Conservation (phyloP, 1,140 invertebrate species). For the Polypedilum pembai region DNA sequence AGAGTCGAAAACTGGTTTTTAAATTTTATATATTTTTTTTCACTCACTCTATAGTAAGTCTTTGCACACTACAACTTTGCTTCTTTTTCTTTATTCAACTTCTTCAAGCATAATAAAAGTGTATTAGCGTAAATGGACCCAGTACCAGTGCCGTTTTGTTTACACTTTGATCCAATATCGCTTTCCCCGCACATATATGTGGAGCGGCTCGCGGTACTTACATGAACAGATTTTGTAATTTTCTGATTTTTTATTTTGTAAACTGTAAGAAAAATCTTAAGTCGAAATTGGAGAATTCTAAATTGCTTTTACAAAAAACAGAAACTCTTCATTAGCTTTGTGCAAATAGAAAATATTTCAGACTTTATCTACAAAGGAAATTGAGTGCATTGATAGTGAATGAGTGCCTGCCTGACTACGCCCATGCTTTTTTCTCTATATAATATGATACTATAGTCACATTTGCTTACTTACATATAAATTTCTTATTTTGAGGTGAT, state of each 20-base stretch:
- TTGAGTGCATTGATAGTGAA: too few species aligned
- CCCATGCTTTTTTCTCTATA: not conserved
- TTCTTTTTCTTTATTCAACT: not conserved
- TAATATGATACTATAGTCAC: not conserved
- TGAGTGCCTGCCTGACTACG: not conserved
- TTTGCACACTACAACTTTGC: not conserved
- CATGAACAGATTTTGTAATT: too few species aligned
- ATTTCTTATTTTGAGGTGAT: too few species aligned
- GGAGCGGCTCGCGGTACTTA: too few species aligned
- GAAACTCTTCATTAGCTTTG: too few species aligned
- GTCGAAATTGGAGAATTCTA: too few species aligned
- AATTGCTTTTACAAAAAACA: too few species aligned
- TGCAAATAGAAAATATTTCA: too few species aligned
- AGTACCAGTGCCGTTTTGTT: constrained; percentile 16
- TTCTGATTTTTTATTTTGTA: too few species aligned
- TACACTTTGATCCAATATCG: not conserved
- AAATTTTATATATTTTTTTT: not conserved
- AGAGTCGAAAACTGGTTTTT: not conserved
- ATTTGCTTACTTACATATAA: too few species aligned
- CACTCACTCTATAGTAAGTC: not conserved
- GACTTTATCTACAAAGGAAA: too few species aligned
- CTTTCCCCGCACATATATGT: not conserved
- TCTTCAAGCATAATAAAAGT: not conserved
- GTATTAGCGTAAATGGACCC: constrained; percentile 5
- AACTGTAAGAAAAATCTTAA: too few species aligned